Evolutionary conservation across 1,140 invertebrate genomes (phyloP), one percentile per base, ranked within the genome.

Genomic region (Eupristina koningsbergeri): DNA sequence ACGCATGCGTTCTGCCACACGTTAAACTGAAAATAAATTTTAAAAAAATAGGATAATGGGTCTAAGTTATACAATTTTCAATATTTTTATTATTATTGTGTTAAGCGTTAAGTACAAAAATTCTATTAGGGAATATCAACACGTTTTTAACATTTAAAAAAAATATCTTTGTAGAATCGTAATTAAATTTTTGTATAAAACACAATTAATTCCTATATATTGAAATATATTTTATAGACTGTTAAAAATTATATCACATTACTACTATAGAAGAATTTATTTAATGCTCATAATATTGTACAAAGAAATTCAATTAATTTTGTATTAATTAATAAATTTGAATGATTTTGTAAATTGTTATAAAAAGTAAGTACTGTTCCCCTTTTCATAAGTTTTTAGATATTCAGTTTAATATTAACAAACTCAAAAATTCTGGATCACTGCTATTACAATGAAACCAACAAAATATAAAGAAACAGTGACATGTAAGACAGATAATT

Each of bases 211-310:
- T 41, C 0, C 7, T 71, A 71, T 36, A 71, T 64, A 29, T 39
- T 19, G 31, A 41, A 13, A 71, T 47, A 47, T n/a, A 47, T 47
- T 77, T n/a, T 77, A 77, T 26, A 22, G 63, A 63, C 13, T 77
- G 75, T 77, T 26, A 41, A 41, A 39, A 6, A 77, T 13, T 61
- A 77, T 61, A 61, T 47, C 22, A 47, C 22, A 26, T 74, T 36
- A 71, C 22, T 31, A 64, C 5, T 15, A 64, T 31, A 64, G 17
- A 34, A 34, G n/a, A 34, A 34, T 64, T 64, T 34, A 5, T 3
- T 64, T 17, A 15, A 64, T 64, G 13, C 34, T 29, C 19, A 64
- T 5, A 64, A n/a, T n/a, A n/a, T n/a, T n/a, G n/a, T n/a, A n/a
- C n/a, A n/a, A n/a, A n/a, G n/a, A n/a, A 29, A 13, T 64, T 11